Evolutionary conservation across 1,140 invertebrate species (phyloP).

Genomic region (Melitaea cinxia): DNA sequence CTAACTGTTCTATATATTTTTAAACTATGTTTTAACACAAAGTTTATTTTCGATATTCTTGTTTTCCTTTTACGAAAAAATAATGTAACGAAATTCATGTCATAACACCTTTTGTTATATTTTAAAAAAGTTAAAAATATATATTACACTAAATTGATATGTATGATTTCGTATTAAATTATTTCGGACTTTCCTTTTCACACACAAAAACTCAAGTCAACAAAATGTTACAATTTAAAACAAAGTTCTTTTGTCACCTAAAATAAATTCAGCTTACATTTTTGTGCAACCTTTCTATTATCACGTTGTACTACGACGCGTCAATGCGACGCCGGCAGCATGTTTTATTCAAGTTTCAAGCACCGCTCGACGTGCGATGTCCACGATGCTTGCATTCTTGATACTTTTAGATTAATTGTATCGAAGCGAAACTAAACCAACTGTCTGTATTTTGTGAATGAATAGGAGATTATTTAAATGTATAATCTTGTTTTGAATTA

Average conservation of each 20-base stretch:
- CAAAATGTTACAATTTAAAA: no score
- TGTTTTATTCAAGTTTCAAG: conserved; percentile 48
- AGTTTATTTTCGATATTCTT: not conserved
- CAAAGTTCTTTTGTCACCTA: not conserved
- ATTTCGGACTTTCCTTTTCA: no score
- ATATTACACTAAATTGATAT: no score
- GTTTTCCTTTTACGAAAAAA: not conserved
- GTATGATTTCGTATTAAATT: no score
- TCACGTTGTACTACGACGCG: conserved; percentile 20
- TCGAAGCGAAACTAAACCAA: conserved; percentile 7
- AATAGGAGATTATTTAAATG: no score
- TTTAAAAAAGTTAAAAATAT: no score
- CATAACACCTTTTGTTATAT: no score
- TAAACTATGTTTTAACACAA: not conserved
- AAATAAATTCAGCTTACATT: not conserved
- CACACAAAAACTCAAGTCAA: no score
- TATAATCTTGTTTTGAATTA: no score
- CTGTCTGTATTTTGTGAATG: not conserved
- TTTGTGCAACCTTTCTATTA: not conserved
- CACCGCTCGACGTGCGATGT: conserved; percentile 39
- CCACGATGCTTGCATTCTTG: conserved; percentile 37
- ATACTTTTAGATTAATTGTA: conserved; percentile 44
- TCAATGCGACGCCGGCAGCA: conserved; percentile 29
- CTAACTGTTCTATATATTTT: conserved; percentile 1
- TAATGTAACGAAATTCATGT: not conserved